Evolutionary conservation across 2,113 vertebrate species (phyloP).

Genomic region (Entosphenus tridentatus): DNA sequence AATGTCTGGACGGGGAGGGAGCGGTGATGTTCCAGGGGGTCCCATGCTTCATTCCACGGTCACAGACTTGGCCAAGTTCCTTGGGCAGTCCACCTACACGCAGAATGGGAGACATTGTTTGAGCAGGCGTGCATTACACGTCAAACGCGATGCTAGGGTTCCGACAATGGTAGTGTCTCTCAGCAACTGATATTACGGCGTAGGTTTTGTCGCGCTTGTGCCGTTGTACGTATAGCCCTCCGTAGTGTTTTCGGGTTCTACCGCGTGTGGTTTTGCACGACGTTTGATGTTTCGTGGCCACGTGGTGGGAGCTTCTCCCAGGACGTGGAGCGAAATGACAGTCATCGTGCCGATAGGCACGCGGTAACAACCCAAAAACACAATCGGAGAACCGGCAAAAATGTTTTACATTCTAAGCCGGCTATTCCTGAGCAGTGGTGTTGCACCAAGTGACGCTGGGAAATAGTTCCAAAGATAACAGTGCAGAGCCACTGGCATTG

Average conservation of each 20-base stretch:
- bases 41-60: constrained; percentile 54
- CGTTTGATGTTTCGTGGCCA: too few species aligned
- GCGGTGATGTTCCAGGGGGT: background rate
- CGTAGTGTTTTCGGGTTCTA: background rate
- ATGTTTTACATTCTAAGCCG: too few species aligned
- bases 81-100: constrained; percentile 78
- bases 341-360: too few species aligned
- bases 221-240: background rate
- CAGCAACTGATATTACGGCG: background rate
- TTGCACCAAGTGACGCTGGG: too few species aligned
- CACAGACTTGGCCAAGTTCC: constrained; percentile 94
- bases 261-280: background rate
- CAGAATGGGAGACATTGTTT: constrained; percentile 8
- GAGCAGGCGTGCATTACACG: background rate
- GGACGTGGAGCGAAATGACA: too few species aligned
- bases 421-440: too few species aligned
- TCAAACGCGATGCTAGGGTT: background rate
- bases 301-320: too few species aligned
- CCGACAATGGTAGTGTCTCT: background rate
- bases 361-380: too few species aligned
- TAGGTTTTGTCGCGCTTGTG: background rate
- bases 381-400: too few species aligned
- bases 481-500: too few species aligned
- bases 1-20: too few species aligned
- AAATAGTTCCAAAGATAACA: too few species aligned